Evolutionary conservation across 1,140 invertebrate genomes (phyloP).

Genomic region (Microplitis demolitor): DNA sequence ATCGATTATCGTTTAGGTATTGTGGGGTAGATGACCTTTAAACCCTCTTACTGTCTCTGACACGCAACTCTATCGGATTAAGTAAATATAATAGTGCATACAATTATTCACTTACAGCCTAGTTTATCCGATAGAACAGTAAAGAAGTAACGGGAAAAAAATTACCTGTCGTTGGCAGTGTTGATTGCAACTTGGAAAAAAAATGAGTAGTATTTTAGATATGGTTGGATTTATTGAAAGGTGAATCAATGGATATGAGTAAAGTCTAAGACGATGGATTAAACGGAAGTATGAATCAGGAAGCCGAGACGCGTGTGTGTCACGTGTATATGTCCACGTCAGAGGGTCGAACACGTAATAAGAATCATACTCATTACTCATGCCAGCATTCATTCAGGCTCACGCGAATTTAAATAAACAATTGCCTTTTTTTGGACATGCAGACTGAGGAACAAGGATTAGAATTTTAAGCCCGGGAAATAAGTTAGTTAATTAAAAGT

Average conservation of each 20-base stretch:
- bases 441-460: not conserved
- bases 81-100: not conserved
- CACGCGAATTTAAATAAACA: not conserved
- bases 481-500: no score
- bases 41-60: constrained; percentile 2
- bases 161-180: no score
- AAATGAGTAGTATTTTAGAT: not conserved
- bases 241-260: not conserved
- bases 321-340: constrained; percentile 17
- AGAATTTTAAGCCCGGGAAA: no score
- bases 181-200: no score
- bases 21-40: constrained; percentile 22
- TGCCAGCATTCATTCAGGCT: constrained; percentile 10
- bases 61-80: not conserved
- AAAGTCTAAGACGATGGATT: not conserved
- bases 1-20: constrained; percentile 32
- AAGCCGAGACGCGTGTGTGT: constrained; percentile 22
- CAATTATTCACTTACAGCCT: no score
- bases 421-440: not conserved
- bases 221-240: not conserved
- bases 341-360: constrained; percentile 11
- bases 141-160: not conserved
- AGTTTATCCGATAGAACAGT: no score
- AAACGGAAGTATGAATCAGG: constrained; percentile 28
- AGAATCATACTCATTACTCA: constrained; percentile 14